Percentiles rank a stretch among this genome's conserved stretches.
These are phyloP conservation scores for Microcebus griseorufus DNA, from an alignment of 2,113 vertebrate genomes.

Conservation along the genomic window DNA sequence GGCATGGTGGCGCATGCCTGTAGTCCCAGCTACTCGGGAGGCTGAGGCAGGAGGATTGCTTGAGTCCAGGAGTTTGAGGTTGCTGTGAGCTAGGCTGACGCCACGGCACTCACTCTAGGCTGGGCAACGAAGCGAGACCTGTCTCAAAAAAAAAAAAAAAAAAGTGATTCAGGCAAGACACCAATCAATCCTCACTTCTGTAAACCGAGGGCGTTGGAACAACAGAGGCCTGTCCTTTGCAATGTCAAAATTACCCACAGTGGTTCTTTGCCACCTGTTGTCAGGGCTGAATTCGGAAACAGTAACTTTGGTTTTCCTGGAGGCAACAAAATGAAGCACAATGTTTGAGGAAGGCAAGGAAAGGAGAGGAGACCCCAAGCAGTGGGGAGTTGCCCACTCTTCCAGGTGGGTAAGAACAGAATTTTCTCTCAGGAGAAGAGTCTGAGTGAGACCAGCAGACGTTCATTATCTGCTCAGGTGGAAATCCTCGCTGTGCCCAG, in stretches of 20 bases:
- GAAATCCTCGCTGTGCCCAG: neutral
- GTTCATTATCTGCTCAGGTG: too few species aligned
- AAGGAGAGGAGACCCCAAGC: neutral
- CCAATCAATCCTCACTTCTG: rapidly evolving
- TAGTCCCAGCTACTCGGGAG: too few species aligned
- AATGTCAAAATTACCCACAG: neutral
- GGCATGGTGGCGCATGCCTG: too few species aligned
- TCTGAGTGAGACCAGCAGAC: neutral
- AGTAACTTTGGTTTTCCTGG: neutral
- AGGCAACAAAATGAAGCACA: neutral
- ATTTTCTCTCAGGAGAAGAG: neutral
- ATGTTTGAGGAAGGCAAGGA: neutral
- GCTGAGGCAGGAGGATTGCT: too few species aligned
- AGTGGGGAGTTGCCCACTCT: neutral
- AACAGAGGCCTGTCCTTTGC: neutral
- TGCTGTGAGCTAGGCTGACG: too few species aligned
- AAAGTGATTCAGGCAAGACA: neutral
- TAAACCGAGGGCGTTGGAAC: neutral
- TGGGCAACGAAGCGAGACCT: too few species aligned
- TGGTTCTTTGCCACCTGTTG: neutral
- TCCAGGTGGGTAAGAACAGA: neutral
- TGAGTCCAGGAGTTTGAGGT: too few species aligned
- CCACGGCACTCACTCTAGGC: too few species aligned
- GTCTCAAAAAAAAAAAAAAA: too few species aligned
- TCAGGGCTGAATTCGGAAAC: neutral